These are phyloP conservation scores for Phrynocephalus vlangalii DNA, from an alignment of 2,797 vertebrate species.

Conservation along the genomic window DNA sequence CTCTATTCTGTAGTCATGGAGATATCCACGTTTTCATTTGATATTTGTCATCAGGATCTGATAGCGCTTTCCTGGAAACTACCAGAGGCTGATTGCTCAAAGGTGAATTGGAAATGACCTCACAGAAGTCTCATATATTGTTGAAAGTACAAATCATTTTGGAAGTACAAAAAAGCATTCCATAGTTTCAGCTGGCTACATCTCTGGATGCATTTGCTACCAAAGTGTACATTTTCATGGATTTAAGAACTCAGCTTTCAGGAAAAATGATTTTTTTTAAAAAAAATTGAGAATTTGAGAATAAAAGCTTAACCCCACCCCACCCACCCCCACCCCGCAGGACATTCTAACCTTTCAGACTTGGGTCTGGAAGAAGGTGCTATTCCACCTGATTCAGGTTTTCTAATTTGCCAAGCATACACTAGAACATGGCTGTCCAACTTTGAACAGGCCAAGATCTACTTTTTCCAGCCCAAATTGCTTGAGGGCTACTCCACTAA, in stretches of 20 bases:
- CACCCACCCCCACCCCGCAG: no score
- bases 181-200: background rate
- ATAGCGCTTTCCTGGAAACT: background rate
- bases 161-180: background rate
- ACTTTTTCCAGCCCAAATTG: no score
- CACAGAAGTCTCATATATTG: no score
- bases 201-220: background rate
- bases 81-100: background rate
- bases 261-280: background rate
- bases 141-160: background rate
- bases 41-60: background rate
- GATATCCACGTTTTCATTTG: background rate
- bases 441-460: no score
- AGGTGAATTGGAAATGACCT: background rate
- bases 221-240: background rate
- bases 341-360: conserved; percentile 25
- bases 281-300: background rate
- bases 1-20: background rate
- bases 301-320: background rate
- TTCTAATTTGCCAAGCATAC: background rate
- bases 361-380: conserved; percentile 39
- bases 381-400: background rate
- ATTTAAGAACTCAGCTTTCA: no score
- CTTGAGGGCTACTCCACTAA: no score
- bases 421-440: no score